Evolutionary conservation across 1,140 invertebrate genomes (phyloP), one percentile per base, ranked within the genome.

Genomic region (Drosophila littoralis): DNA sequence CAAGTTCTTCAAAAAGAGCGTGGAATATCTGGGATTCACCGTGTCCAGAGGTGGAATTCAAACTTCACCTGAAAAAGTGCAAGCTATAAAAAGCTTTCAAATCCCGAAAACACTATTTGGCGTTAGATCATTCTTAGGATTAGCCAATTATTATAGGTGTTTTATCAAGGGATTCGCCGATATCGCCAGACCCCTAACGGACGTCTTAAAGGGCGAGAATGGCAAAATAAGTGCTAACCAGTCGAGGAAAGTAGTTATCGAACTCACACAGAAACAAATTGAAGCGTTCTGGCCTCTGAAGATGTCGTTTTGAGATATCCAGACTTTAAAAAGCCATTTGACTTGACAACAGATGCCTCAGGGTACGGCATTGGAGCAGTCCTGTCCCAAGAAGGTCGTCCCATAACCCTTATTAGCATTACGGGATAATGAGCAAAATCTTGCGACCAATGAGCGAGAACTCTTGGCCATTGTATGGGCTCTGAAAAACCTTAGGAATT

Each of bases 361-460:
- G 58, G 13, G 0, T 36, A 36, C 7, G 45, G 45, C 42, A 36
- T 68, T 12, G 71, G 63, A 3, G 55, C 46, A 9, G 64, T 67
- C 2, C 8, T 73, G 4, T 22, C 22, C 22, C 22, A 22, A 22
- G 36, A 66, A 6, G 46, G 35, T 5, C 40, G 55, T n/a, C 70
- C 50, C 2, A 61, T 74, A 17, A 67, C 72, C 1, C 57, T 75
- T 28, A 69, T 63, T 12, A 0, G 63, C 72, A 7, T 13, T 75
- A 13, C 35, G 22, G 1, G 59, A 59, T 40, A 52, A 22, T 22
- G 22, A 22, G 22, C 22, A 22, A 22, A 22, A 22, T 22, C 22
- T 4, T 22, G 22, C 22, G 22, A 22, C 22, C 2, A 22, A 22
- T 22, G 22, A 22, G 22, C 22, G 22, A 22, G 22, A 22, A 22